A percentile compares a stretch with the other conserved stretches of the same genome.
These are phyloP conservation scores for Adelosebastes latens DNA, from an alignment of 2,797 vertebrate genomes.

Conservation along the genomic window DNA sequence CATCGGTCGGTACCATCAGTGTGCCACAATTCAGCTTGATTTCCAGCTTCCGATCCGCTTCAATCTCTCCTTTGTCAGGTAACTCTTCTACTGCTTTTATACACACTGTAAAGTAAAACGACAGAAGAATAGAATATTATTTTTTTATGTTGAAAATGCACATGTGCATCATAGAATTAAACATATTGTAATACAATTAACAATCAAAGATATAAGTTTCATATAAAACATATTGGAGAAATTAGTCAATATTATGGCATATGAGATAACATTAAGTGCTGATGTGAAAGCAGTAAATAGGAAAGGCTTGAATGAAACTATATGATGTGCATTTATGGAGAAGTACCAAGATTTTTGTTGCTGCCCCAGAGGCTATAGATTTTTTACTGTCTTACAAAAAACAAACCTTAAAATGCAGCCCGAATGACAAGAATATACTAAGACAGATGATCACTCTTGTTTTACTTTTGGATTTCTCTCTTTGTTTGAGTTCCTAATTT, in stretches of 20 bases:
- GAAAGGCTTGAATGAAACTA: not conserved
- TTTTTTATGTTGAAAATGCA: not conserved
- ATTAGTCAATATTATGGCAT: not conserved
- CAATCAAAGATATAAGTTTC: not conserved
- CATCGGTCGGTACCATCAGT: conserved; percentile 97
- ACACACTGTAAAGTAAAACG: not conserved
- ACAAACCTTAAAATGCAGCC: not conserved
- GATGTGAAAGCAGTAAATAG: not conserved
- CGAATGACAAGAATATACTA: not conserved
- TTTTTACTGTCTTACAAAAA: not conserved
- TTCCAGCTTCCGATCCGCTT: conserved; percentile 98
- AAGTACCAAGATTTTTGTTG: not conserved
- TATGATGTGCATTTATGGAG: not conserved
- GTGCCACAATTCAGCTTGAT: conserved; percentile 97
- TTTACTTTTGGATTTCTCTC: not conserved
- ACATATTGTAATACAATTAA: not conserved
- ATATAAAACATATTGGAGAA: not conserved
- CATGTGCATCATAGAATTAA: not conserved
- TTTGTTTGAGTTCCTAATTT: not conserved
- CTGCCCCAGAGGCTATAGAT: not conserved
- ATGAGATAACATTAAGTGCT: not conserved
- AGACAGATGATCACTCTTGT: not conserved
- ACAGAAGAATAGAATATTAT: not conserved
- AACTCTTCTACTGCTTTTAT: not conserved
- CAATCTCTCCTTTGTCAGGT: conserved; percentile 95